These are phyloP conservation scores for Drosophila prolongata DNA, from an alignment of 2,888 invertebrate species.

Conservation along the genomic window DNA sequence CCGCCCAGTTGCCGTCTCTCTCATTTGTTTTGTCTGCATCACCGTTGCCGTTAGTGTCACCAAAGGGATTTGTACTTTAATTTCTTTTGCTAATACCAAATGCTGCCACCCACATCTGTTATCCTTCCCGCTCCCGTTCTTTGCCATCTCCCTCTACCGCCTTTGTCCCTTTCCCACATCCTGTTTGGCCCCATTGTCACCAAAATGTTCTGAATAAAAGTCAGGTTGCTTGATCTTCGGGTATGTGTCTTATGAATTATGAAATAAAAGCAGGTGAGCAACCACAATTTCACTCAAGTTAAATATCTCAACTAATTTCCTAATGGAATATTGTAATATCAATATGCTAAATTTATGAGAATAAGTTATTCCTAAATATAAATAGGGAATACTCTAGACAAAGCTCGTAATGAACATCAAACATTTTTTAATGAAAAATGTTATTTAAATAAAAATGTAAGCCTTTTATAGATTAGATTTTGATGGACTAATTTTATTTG, in stretches of 20 bases:
- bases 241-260: conserved; percentile 26
- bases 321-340: conserved; percentile 20
- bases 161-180: conserved; percentile 4
- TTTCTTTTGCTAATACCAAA: conserved; percentile 65
- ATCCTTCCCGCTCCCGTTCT: conserved; percentile 5
- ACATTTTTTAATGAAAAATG: too few relatives aligned
- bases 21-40: conserved; percentile 33
- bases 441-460: too few relatives aligned
- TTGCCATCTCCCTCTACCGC: not conserved
- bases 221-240: conserved; percentile 6
- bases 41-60: conserved; percentile 59
- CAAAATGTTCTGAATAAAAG: conserved; percentile 51
- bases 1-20: conserved; percentile 1
- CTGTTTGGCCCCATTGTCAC: conserved; percentile 23
- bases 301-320: conserved; percentile 23
- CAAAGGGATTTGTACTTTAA: conserved; percentile 74
- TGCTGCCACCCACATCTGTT: conserved; percentile 24
- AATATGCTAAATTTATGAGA: not conserved
- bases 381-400: too few relatives aligned
- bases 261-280: conserved; percentile 31
- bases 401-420: too few relatives aligned
- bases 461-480: too few relatives aligned
- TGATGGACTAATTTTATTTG: too few relatives aligned
- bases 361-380: not conserved
- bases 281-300: conserved; percentile 2